Evolutionary conservation across 53 echinoderm and acorn worm genomes (phyloP), one percentile per base, ranked within the genome.

Genomic region (Patiria pectinifera): DNA sequence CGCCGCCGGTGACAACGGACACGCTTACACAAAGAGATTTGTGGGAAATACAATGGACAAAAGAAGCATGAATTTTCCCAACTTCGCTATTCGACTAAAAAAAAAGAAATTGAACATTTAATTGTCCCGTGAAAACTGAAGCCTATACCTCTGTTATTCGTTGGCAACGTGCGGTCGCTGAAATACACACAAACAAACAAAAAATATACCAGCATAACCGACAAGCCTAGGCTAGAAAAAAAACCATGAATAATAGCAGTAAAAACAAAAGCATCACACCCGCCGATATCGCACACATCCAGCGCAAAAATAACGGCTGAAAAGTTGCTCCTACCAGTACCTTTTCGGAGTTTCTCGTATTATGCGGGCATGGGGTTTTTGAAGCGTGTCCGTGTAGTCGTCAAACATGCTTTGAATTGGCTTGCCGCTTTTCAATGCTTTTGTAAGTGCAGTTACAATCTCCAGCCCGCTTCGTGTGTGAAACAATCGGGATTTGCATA

Each of bases 251-350:
- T 78, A 78, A 13, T 45, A 47, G 13, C 18, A 45, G 45, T 78
- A 45, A 76, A 78, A 78, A 78, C 79, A 78, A 78, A 78, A 24
- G 19, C 24, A 76, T 18, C 26, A 78, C 79, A 18, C 21, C 19
- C 46, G 47, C 11, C 24, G 45, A 78, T 47, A 47, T 77, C 35
- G 72, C 19, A 77, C 10, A 26, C 6, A 35, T 53, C 53, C 53
- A 53, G 8, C 53, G 8, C 5, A 53, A 53, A 53, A 53, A 78
- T 12, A 35, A 45, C 47, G 79, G 10, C 21, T 45, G 4, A 44
- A 45, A 78, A 78, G 46, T 14, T 46, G 4, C 10, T 78, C 79
- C 79, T 78, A 78, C 79, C 79, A 45, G 79, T 78, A 78, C 43
- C 14, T 78, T 78, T 78, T 46, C 4, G 46, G 4, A 46, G 45